phyloP scores from a whole-genome alignment of 2,888 invertebrate species.

The Pristionchus entomophagus region DNA sequence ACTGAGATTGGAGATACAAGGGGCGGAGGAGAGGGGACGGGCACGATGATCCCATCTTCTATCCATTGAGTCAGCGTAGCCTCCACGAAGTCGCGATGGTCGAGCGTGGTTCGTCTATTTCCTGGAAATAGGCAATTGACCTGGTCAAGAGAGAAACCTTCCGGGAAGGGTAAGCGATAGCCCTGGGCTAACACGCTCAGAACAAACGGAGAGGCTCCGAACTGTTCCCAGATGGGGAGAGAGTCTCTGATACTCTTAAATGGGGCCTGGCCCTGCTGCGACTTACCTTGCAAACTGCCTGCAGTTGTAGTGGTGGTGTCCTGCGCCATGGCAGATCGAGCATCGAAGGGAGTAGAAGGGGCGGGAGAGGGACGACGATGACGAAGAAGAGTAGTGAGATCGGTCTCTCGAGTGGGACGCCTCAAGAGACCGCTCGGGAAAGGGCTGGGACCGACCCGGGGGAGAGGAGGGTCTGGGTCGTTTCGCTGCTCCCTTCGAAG shows the following conservation, averaged over 20 bases:
- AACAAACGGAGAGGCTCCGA: conserved; percentile 5
- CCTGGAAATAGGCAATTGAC: background rate
- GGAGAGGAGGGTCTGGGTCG: too few species aligned
- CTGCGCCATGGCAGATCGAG: too few species aligned
- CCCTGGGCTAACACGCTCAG: background rate
- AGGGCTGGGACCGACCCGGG: too few species aligned
- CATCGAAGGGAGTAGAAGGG: too few species aligned
- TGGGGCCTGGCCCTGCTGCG: background rate
- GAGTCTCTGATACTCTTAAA: background rate
- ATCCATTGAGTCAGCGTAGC: background rate
- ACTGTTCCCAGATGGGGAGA: background rate
- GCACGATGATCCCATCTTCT: background rate
- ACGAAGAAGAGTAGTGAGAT: too few species aligned
- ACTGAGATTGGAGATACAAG: background rate
- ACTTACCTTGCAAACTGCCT: background rate
- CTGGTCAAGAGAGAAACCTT: background rate
- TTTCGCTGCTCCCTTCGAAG: too few species aligned
- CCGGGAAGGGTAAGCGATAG: background rate
- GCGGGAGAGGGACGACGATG: too few species aligned
- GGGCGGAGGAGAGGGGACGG: too few species aligned
- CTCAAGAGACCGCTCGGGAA: too few species aligned
- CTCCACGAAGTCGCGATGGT: background rate
- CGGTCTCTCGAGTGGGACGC: too few species aligned
- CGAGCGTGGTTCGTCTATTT: background rate
- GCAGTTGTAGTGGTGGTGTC: too few species aligned